Conservation (phyloP, 1,140 invertebrate genomes). For the Riptortus pedestris region DNA sequence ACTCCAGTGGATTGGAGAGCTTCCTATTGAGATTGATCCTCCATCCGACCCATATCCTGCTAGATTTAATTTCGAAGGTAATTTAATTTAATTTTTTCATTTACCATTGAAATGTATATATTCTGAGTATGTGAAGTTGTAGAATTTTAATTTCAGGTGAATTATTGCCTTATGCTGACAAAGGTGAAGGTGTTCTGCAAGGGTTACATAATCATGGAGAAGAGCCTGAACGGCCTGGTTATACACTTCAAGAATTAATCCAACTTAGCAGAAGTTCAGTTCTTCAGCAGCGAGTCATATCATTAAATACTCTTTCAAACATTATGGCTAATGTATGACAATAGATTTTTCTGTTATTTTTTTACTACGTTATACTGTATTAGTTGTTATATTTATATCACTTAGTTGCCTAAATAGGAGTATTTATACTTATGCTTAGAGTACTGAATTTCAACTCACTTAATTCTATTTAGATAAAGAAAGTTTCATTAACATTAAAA, state of each 20-base stretch:
- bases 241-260: conserved; percentile 76
- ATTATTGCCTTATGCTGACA: conserved; percentile 54
- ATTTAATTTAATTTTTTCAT: conserved; percentile 21
- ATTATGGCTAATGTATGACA: conserved; percentile 59
- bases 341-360: conserved; percentile 1
- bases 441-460: no score
- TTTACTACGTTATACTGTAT: not conserved
- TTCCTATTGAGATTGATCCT: conserved; percentile 38
- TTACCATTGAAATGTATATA: not conserved
- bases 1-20: conserved; percentile 69
- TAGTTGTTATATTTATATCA: conserved; percentile 10
- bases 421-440: no score
- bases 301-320: conserved; percentile 64
- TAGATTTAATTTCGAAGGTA: conserved; percentile 49
- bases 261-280: conserved; percentile 56
- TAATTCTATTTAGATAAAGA: no score
- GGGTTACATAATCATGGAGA: conserved; percentile 84
- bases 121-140: not conserved
- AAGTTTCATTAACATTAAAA: no score
- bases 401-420: no score
- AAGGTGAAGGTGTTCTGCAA: conserved; percentile 46
- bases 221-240: conserved; percentile 80
- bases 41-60: conserved; percentile 56
- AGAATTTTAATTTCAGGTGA: conserved; percentile 40
- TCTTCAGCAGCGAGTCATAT: conserved; percentile 66